These are phyloP conservation scores for Epizoanthus scotinus DNA, from an alignment of 92 coral and sea anemone species.

Conservation along the genomic window DNA sequence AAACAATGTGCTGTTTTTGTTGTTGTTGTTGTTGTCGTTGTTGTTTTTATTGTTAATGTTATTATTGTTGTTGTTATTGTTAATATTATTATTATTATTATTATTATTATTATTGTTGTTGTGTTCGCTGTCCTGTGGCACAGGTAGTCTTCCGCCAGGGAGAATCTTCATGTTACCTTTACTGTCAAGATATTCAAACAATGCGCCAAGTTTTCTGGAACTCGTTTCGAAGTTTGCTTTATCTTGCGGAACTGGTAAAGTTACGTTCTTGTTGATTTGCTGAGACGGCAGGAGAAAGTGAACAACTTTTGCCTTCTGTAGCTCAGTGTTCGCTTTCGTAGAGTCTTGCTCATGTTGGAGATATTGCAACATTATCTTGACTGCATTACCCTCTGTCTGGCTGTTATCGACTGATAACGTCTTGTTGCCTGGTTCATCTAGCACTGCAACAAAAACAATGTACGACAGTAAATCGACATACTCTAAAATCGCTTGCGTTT, in stretches of 20 bases:
- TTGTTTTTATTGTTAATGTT: no score
- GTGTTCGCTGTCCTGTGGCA: conserved; percentile 28
- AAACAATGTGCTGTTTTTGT: neutral
- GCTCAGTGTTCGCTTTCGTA: neutral
- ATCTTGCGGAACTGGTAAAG: conserved; percentile 41
- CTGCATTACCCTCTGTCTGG: neutral
- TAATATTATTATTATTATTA: no score
- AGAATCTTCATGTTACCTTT: neutral
- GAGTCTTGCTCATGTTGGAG: conserved; percentile 13
- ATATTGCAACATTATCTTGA: conserved; percentile 26
- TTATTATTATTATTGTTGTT: neutral
- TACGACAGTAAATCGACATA: neutral
- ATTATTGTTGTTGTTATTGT: no score
- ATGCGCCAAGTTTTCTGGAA: conserved; percentile 33
- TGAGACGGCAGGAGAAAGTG: no score
- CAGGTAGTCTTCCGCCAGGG: conserved; percentile 2
- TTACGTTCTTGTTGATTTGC: conserved; percentile 6
- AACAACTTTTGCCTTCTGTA: neutral
- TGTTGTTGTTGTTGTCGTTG: conserved; percentile 9
- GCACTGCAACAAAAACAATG: neutral
- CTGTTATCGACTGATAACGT: neutral
- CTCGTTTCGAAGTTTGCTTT: conserved; percentile 1
- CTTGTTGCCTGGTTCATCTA: conserved; percentile 2
- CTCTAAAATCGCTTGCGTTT: neutral
- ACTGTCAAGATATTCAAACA: conserved; percentile 37